phyloP scores from a whole-genome alignment of 2,888 invertebrate species.

The Rotaria magnacalcarata region DNA sequence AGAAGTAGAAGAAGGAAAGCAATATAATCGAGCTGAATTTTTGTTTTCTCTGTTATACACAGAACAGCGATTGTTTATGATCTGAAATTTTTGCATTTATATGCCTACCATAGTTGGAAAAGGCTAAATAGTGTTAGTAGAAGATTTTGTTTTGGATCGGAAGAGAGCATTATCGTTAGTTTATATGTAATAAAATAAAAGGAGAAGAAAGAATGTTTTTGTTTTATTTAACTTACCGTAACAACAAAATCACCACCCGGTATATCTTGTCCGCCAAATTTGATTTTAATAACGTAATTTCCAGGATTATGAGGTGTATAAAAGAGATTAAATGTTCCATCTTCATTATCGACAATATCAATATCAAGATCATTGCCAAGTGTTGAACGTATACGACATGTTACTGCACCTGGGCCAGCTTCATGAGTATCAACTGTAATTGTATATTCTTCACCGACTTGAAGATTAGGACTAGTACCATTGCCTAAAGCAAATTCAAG shows the following conservation, averaged over 20 bases:
- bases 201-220: not conserved
- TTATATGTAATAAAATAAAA: not conserved
- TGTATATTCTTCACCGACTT: slow-evolving; percentile 75
- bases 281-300: slow-evolving; percentile 77
- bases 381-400: slow-evolving; percentile 74
- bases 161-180: not conserved
- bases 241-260: slow-evolving; percentile 57
- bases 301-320: slow-evolving; percentile 61
- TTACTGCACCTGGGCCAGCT: slow-evolving; percentile 76
- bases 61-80: not conserved
- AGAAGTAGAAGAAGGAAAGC: slow-evolving; percentile 3
- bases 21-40: not conserved
- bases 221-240: slow-evolving; percentile 39
- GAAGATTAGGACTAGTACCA: slow-evolving; percentile 63
- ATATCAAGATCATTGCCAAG: slow-evolving; percentile 72
- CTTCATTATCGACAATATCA: slow-evolving; percentile 76
- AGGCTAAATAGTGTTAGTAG: slow-evolving; percentile 15
- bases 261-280: slow-evolving; percentile 76
- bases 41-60: not conserved
- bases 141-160: not conserved
- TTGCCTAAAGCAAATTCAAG: not conserved
- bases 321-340: slow-evolving; percentile 71
- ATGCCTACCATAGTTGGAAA: not conserved
- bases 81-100: not conserved
- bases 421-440: slow-evolving; percentile 75